Evolutionary conservation across 2,113 vertebrate genomes (phyloP).

Genomic region (Nannospalax galili): DNA sequence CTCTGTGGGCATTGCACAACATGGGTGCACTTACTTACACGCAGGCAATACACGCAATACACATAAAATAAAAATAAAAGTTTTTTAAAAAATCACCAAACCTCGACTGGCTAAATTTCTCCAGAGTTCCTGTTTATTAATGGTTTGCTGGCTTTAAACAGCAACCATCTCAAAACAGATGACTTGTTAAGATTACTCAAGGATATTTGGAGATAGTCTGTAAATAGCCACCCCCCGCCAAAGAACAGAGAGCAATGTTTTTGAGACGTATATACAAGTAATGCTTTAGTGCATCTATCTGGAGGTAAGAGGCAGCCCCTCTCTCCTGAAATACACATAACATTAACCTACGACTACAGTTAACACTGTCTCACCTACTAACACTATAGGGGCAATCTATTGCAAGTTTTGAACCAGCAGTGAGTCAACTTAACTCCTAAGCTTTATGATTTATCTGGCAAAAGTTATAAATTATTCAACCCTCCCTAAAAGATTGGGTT

Average conservation of each 20-base stretch:
- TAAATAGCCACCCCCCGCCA: background rate
- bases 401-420: background rate
- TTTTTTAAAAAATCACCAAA: no score
- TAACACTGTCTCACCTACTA: background rate
- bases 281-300: background rate
- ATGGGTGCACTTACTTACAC: no score
- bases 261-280: background rate
- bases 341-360: background rate
- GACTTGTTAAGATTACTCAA: slow-evolving; percentile 18
- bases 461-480: slow-evolving; percentile 53
- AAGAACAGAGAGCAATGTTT: background rate
- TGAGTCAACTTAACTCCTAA: slow-evolving; percentile 8
- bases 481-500: slow-evolving; percentile 35
- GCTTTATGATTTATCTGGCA: slow-evolving; percentile 7
- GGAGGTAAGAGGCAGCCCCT: background rate
- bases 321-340: background rate
- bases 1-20: no score
- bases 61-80: no score
- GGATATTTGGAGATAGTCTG: background rate
- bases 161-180: slow-evolving; percentile 30
- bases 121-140: background rate
- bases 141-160: background rate
- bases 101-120: slow-evolving; percentile 26
- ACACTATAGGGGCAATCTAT: background rate
- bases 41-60: no score